These are phyloP conservation scores for Anthrax anthrax DNA, from an alignment of 2,888 invertebrate genomes.

Conservation along the genomic window DNA sequence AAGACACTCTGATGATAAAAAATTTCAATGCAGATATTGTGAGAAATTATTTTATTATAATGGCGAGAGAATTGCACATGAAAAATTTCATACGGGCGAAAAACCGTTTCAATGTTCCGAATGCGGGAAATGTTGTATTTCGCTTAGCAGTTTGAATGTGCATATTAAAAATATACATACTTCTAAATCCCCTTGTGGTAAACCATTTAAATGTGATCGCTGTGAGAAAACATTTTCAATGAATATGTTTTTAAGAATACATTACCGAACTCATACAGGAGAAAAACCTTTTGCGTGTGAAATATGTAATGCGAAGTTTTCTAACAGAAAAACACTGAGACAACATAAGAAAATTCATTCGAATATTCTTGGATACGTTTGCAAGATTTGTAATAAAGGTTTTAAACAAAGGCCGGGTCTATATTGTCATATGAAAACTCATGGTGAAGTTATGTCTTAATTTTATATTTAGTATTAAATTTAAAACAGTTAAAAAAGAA, in stretches of 20 bases:
- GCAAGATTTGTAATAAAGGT: no score
- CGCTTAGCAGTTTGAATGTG: background rate
- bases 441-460: no score
- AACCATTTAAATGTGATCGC: background rate
- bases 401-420: no score
- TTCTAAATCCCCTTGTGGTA: no score
- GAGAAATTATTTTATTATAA: background rate
- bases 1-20: background rate
- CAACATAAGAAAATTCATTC: background rate
- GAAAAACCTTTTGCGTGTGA: background rate
- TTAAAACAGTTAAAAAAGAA: no score
- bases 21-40: background rate
- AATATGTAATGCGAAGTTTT: background rate
- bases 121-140: background rate
- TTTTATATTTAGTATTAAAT: no score
- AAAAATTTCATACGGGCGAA: background rate
- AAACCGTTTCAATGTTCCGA: background rate
- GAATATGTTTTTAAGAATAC: background rate
- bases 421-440: no score
- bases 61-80: background rate
- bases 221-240: background rate
- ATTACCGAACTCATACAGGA: background rate
- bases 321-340: background rate
- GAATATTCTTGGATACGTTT: background rate
- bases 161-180: background rate